These are phyloP conservation scores for Dynastes hyllus DNA, from an alignment of 2,888 invertebrate species.

Conservation along the genomic window DNA sequence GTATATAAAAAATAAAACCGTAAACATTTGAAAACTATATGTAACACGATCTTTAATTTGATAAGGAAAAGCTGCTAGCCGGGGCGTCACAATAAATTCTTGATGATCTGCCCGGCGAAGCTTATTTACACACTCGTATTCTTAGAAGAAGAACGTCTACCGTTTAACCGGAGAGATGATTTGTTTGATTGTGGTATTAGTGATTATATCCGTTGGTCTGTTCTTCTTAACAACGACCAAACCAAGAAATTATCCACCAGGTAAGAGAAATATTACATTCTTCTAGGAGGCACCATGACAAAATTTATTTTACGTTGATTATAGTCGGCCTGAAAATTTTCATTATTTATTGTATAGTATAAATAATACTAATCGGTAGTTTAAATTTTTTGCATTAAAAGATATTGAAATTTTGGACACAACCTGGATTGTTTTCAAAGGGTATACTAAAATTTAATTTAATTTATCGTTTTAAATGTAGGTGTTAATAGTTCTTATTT, in stretches of 20 bases:
- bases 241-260: conserved; percentile 39
- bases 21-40: not conserved
- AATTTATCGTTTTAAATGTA: too few relatives aligned
- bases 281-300: not conserved
- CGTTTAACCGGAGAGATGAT: conserved; percentile 29
- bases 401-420: too few relatives aligned
- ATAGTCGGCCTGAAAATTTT: too few relatives aligned
- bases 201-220: not conserved
- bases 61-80: not conserved
- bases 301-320: not conserved
- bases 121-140: conserved; percentile 22
- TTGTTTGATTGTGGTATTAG: conserved; percentile 28
- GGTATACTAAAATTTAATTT: too few relatives aligned
- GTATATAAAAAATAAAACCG: not conserved
- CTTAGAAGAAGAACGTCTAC: not conserved
- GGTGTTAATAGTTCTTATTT: too few relatives aligned
- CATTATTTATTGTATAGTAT: too few relatives aligned
- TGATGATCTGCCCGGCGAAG: conserved; percentile 19
- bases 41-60: not conserved
- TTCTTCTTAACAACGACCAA: conserved; percentile 27
- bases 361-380: too few relatives aligned
- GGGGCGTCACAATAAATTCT: conserved; percentile 20
- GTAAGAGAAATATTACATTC: conserved; percentile 22
- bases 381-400: too few relatives aligned
- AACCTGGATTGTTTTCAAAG: too few relatives aligned